These are phyloP conservation scores for Rhagium mordax DNA, from an alignment of 2,888 invertebrate genomes.

Conservation along the genomic window DNA sequence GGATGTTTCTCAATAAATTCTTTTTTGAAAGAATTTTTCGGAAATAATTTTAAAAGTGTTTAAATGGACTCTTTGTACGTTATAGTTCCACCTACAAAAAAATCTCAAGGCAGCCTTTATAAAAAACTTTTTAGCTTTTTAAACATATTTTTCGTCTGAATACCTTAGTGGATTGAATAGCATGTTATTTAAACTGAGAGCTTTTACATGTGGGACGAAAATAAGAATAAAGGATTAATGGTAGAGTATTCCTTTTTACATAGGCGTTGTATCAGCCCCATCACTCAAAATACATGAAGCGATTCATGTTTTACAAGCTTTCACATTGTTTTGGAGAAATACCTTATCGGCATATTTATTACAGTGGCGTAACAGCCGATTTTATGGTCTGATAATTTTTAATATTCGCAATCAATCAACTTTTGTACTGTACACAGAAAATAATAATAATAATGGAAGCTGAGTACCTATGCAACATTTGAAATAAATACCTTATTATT, in stretches of 20 bases:
- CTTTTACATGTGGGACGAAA: background rate
- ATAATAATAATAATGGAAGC: background rate
- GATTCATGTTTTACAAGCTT: background rate
- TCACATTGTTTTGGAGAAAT: constrained; percentile 15
- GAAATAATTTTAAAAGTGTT: no score
- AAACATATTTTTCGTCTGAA: background rate
- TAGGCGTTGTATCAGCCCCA: constrained; percentile 12
- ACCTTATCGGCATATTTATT: background rate
- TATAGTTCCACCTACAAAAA: background rate
- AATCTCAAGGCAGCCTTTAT: background rate
- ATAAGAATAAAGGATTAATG: background rate
- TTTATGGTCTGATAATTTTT: background rate
- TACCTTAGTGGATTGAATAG: no score
- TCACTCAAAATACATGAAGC: background rate
- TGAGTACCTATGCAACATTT: no score
- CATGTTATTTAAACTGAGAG: background rate
- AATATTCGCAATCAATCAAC: background rate
- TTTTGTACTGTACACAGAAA: background rate
- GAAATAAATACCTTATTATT: no score
- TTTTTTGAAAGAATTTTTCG: no score
- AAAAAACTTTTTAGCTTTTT: background rate
- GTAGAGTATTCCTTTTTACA: background rate
- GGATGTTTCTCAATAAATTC: no score
- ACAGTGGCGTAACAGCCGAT: background rate
- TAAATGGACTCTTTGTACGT: no score